Evolutionary conservation across 2,113 vertebrate genomes (phyloP), one percentile per base, ranked within the genome.

Genomic region (Platycercus adscitus): DNA sequence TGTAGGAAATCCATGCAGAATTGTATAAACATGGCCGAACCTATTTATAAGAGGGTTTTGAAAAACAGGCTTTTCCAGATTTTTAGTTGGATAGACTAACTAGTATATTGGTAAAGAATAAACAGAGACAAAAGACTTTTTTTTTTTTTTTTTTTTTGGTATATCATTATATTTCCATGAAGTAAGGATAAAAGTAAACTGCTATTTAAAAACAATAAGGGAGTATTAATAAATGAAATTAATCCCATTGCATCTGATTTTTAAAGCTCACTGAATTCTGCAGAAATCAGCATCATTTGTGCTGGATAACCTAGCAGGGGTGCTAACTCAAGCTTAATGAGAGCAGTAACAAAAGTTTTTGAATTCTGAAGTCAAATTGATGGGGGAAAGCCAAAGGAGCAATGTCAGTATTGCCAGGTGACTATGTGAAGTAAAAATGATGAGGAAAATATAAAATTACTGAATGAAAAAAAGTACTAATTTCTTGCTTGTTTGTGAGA

Each of bases 81-180:
- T 56, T 50, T 79, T 69, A 41, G 11, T 58, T 81, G 17, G 7
- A 24, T n/a, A 79, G 43, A 72, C 19, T 58, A 50, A 23, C 6
- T 71, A 44, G 3, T 85, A 17, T 80, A 3, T 37, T 50, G 35
- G 7, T 81, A n/a, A 13, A 49, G 56, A 81, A 77, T 63, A 58
- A 88, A 65, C 10, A 68, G 43, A 72, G 14, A 73, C 25, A 43
- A 49, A 72, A 86, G 4, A 7, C 9, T 31, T 29, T 29, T 53
- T 17, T 29, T 52, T 43, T 29, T 13, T 1, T 1, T 12, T 43
- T 29, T 13, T 1, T 1, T 12, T 83, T 60, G 37, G 47, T 11
- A 15, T 55, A 15, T 73, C 58, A 46, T 52, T 35, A 39, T 75
- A 20, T 72, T 88, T 78, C 11, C 17, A 6, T 72, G 39, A 93